Evolutionary conservation across 1,140 invertebrate species (phyloP).

Genomic region (Orussus abietinus): DNA sequence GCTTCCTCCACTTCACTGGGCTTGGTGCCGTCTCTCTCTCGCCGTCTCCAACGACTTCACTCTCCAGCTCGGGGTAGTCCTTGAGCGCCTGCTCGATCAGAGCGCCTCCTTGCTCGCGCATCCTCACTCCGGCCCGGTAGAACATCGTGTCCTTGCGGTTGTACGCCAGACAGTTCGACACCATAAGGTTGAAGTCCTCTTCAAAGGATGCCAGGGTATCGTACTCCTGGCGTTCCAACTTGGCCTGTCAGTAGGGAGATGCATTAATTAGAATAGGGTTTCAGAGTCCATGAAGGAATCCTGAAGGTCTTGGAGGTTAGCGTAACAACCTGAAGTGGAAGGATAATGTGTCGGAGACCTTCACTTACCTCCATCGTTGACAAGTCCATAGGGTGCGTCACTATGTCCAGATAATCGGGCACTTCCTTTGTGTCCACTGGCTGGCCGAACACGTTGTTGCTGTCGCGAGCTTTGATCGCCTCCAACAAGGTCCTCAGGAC

Average conservation of each 20-base stretch:
- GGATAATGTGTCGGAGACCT: no score
- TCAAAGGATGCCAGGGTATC: conserved; percentile 75
- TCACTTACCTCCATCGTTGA: conserved; percentile 84
- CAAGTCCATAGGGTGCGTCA: conserved; percentile 93
- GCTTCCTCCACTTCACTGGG: conserved; percentile 30
- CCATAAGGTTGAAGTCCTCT: conserved; percentile 89
- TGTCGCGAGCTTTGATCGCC: conserved; percentile 74
- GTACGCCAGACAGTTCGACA: conserved; percentile 90
- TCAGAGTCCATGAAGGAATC: no score
- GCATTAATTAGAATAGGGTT: no score
- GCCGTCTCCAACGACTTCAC: no score
- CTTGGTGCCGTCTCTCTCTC: conserved; percentile 18
- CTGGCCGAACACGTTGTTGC: conserved; percentile 85
- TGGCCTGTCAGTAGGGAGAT: conserved; percentile 57
- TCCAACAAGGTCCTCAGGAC: conserved; percentile 73
- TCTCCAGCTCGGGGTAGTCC: conserved; percentile 62
- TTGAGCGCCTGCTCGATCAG: conserved; percentile 74
- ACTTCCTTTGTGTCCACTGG: conserved; percentile 90
- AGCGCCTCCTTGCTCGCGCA: conserved; percentile 78
- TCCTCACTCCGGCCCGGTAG: conserved; percentile 77
- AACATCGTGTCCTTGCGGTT: conserved; percentile 92
- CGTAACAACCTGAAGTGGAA: no score
- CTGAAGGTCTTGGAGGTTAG: no score
- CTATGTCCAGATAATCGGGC: conserved; percentile 88
- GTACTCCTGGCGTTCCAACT: conserved; percentile 76